phyloP scores from a whole-genome alignment of 2,888 invertebrate genomes.

The Chesias legatella region DNA sequence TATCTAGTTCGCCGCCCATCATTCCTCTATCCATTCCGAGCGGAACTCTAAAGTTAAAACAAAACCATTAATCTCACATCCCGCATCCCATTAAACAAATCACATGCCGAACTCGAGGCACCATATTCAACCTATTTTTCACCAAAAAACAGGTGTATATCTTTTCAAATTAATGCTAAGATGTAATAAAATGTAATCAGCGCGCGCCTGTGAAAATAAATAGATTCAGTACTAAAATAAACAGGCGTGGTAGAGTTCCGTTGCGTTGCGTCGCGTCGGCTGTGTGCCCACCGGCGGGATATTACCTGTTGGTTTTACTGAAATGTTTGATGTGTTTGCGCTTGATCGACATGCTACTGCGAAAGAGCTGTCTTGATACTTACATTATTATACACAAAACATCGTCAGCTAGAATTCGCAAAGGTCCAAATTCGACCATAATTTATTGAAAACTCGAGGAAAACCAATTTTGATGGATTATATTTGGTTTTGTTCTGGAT shows the following conservation, averaged over 20 bases:
- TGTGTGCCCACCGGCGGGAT: constrained; percentile 48
- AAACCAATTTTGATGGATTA: too few species aligned
- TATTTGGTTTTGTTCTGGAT: too few species aligned
- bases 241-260: constrained; percentile 36
- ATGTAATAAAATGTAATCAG: constrained; percentile 68
- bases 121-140: constrained; percentile 18
- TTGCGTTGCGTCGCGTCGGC: too few species aligned
- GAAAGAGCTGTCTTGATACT: constrained; percentile 39
- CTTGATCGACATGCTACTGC: constrained; percentile 55
- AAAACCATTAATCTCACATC: constrained; percentile 7
- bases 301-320: constrained; percentile 75
- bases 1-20: too few species aligned
- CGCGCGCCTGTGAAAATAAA: constrained; percentile 57
- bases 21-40: not conserved
- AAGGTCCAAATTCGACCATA: too few species aligned
- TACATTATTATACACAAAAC: too few species aligned
- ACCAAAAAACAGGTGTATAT: constrained; percentile 29
- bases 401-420: too few species aligned
- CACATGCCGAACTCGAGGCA: constrained; percentile 11
- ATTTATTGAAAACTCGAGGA: too few species aligned
- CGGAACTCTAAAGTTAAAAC: constrained; percentile 2
- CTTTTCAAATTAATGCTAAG: constrained; percentile 28
- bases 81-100: constrained; percentile 11
- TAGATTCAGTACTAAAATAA: constrained; percentile 63
- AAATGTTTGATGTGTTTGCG: constrained; percentile 71